Evolutionary conservation across 1,140 invertebrate species (phyloP).

Genomic region (Akabosia matsudoensis): DNA sequence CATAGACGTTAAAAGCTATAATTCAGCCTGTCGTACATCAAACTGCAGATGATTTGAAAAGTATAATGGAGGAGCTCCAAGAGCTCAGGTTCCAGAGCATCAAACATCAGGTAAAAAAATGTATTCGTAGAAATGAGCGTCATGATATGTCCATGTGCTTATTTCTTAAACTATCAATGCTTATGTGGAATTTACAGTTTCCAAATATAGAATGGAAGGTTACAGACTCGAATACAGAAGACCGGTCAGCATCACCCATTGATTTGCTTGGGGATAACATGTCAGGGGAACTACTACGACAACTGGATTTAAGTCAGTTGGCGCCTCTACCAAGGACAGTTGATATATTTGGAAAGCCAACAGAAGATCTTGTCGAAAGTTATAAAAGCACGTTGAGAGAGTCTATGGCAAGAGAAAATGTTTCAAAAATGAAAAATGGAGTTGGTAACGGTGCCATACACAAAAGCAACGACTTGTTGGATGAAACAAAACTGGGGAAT

Average conservation of each 20-base stretch:
- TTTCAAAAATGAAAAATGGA: not conserved
- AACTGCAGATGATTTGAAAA: not conserved
- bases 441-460: not conserved
- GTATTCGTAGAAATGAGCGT: not conserved
- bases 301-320: constrained; percentile 34
- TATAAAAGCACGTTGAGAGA: constrained; percentile 27
- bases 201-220: not conserved
- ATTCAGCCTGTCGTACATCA: constrained; percentile 2
- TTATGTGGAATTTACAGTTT: not conserved
- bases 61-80: not conserved
- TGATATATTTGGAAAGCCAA: constrained; percentile 19
- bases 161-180: not conserved
- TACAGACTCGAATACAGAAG: not conserved
- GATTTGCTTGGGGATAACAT: not conserved
- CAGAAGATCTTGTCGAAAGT: constrained; percentile 23
- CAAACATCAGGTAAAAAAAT: constrained; percentile 20
- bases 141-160: not conserved
- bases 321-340: constrained; percentile 29
- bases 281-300: constrained; percentile 4
- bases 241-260: not conserved
- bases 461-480: not conserved
- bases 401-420: not conserved
- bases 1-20: constrained; percentile 15
- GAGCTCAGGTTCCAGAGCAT: constrained; percentile 3
- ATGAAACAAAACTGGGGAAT: not conserved